Conservation (phyloP, 1,140 invertebrate species). For the Sitophilus oryzae region DNA sequence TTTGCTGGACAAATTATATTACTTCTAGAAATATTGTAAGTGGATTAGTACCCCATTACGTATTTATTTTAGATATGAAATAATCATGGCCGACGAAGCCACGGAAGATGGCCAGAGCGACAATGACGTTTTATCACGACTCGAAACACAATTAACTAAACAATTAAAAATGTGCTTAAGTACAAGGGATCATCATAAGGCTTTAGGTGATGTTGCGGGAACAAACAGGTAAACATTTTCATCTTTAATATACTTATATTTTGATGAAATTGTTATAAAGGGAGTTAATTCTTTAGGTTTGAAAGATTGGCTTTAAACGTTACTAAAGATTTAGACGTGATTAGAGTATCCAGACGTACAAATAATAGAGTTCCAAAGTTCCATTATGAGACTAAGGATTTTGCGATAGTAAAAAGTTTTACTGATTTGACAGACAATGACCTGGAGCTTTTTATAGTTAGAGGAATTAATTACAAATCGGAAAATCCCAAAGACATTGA, state of each 20-base stretch:
- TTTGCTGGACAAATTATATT: no score
- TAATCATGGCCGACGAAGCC: constrained; percentile 66
- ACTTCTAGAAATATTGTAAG: neutral
- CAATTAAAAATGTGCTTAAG: constrained; percentile 80
- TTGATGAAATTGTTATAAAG: neutral
- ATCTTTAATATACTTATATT: neutral
- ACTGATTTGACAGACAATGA: constrained; percentile 90
- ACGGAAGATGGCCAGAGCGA: constrained; percentile 55
- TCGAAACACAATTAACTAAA: constrained; percentile 77
- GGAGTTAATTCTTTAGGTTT: constrained; percentile 23
- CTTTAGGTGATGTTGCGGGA: constrained; percentile 88
- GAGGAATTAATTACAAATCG: constrained; percentile 84
- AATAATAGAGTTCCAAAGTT: constrained; percentile 74
- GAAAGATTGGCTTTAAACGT: constrained; percentile 78
- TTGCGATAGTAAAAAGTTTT: constrained; percentile 87
- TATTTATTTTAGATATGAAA: constrained; percentile 55
- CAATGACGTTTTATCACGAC: constrained; percentile 47
- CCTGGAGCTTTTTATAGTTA: constrained; percentile 77
- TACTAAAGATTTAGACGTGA: constrained; percentile 83
- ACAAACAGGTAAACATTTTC: constrained; percentile 66
- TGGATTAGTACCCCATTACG: neutral
- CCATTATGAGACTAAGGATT: constrained; percentile 87
- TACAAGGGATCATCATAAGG: constrained; percentile 83
- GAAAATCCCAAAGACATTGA: constrained; percentile 83
- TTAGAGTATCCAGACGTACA: constrained; percentile 64